phyloP scores from a whole-genome alignment of 2,888 invertebrate genomes.

The Caenorhabditis auriculariae region DNA sequence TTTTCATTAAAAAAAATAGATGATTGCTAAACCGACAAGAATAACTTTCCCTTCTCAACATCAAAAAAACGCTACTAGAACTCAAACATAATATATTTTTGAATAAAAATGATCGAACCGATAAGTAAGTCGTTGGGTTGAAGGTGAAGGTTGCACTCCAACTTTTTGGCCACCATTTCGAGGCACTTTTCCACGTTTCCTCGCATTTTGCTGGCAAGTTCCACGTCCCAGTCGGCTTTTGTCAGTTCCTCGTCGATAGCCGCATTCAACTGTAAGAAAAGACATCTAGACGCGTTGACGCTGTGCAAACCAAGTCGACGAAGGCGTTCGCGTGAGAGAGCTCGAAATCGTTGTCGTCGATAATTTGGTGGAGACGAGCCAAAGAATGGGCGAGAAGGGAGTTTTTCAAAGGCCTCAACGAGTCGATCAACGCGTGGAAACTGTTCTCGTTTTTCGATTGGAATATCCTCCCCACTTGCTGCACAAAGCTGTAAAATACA shows the following conservation, averaged over 20 bases:
- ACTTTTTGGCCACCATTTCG: constrained; percentile 36
- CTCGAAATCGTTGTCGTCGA: constrained; percentile 70
- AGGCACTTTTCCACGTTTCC: constrained; percentile 38
- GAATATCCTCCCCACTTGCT: constrained; percentile 40
- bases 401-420: constrained; percentile 54
- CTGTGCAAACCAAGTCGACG: constrained; percentile 28
- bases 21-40: no score
- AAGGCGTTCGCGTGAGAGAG: constrained; percentile 37
- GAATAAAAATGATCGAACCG: constrained; percentile 6
- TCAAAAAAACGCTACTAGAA: no score
- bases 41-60: no score
- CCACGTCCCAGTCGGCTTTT: constrained; percentile 55
- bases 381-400: constrained; percentile 71
- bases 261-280: constrained; percentile 34
- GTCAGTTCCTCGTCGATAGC: constrained; percentile 52
- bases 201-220: constrained; percentile 45
- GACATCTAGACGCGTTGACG: neutral
- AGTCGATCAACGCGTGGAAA: constrained; percentile 41
- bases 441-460: constrained; percentile 26
- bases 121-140: constrained; percentile 29
- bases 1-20: no score
- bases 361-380: constrained; percentile 79
- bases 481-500: constrained; percentile 29
- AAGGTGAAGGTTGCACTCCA: constrained; percentile 40
- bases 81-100: neutral